Evolutionary conservation across 2,113 vertebrate genomes (phyloP).

Genomic region (Urocynchramus pylzowi): DNA sequence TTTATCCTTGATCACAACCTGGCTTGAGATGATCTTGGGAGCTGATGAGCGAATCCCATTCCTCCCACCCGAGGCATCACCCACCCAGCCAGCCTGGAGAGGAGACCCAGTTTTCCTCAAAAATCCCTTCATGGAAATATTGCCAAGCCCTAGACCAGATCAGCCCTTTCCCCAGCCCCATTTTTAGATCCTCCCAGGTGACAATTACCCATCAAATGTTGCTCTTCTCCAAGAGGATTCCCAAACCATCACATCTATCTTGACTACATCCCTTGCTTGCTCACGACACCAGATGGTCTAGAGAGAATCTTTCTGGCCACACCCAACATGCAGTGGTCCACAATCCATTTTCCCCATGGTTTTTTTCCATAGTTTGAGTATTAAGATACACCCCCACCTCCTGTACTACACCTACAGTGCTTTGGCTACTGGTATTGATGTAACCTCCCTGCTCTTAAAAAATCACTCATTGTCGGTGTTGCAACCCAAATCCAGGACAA

Average conservation of each 20-base stretch:
- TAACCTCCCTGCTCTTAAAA: not conserved
- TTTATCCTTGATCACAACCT: not conserved
- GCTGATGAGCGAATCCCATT: not conserved
- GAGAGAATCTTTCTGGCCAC: not conserved
- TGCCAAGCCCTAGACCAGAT: not conserved
- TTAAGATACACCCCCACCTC: not conserved
- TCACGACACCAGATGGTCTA: not conserved
- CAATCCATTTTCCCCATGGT: not conserved
- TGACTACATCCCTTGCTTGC: not conserved
- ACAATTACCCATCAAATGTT: not conserved
- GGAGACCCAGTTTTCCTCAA: fast-evolving
- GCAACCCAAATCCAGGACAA: not conserved
- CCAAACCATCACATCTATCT: fast-evolving
- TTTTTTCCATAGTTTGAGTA: not conserved
- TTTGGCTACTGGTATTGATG: not conserved
- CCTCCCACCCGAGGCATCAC: not conserved
- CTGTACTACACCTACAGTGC: not conserved
- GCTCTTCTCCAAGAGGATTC: not conserved
- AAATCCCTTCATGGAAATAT: not conserved
- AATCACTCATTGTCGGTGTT: not conserved
- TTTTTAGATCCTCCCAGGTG: not conserved
- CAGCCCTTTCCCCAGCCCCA: not conserved
- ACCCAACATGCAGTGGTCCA: not conserved
- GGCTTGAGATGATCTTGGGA: not conserved
- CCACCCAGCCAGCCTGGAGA: not conserved